A percentile compares a stretch with the other conserved stretches of the same genome.
phyloP scores from a whole-genome alignment of 2,888 invertebrate genomes.

The Tuberolachnus salignus region DNA sequence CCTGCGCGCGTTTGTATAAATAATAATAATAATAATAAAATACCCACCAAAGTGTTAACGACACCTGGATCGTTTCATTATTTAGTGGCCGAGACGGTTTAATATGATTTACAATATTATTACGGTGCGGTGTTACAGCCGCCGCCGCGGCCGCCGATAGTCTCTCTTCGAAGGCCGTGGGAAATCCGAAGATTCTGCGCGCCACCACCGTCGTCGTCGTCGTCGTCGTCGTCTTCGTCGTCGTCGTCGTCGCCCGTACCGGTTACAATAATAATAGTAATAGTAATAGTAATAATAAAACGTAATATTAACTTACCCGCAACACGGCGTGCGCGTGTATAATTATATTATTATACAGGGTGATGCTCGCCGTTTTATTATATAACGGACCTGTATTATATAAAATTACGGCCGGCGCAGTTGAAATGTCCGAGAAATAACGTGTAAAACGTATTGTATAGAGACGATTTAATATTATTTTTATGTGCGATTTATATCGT shows the following conservation, averaged over 20 bases:
- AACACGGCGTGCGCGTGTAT: too few species aligned
- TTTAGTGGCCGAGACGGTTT: too few species aligned
- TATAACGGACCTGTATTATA: not conserved
- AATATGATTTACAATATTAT: not conserved
- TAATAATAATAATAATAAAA: not conserved
- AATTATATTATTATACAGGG: not conserved
- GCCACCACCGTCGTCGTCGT: not conserved
- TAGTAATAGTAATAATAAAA: not conserved
- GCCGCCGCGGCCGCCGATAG: not conserved
- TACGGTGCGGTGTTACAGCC: not conserved
- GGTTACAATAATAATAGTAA: not conserved
- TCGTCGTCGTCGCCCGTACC: not conserved
- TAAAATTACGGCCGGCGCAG: not conserved
- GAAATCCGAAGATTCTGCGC: constrained; percentile 24
- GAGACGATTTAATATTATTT: too few species aligned
- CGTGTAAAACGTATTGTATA: too few species aligned
- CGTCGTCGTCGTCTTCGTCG: not conserved
- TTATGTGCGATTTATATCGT: too few species aligned
- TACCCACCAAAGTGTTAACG: constrained; percentile 44
- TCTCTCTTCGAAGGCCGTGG: constrained; percentile 46
- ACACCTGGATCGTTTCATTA: not conserved
- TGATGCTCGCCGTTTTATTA: not conserved
- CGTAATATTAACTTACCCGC: not conserved
- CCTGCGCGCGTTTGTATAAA: not conserved
- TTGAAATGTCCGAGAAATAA: too few species aligned